Conservation (phyloP, 2,797 vertebrate species). For the Smutsia gigantea region DNA sequence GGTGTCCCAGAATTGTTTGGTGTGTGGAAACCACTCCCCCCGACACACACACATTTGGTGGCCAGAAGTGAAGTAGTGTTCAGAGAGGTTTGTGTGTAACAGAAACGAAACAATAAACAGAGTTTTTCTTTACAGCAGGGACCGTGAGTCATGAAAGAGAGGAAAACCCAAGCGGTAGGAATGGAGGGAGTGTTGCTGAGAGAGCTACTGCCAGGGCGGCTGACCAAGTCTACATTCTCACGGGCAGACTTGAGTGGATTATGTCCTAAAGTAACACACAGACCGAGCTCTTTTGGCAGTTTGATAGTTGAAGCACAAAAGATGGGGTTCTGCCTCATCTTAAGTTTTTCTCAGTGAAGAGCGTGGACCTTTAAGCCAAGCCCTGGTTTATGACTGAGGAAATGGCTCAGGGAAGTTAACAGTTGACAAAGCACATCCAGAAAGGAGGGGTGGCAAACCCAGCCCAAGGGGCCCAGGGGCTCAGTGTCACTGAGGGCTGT, state of each 20-base stretch:
- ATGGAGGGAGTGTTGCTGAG: neutral
- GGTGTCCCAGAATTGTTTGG: neutral
- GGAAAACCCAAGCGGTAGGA: neutral
- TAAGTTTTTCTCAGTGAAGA: neutral
- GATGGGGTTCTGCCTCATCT: neutral
- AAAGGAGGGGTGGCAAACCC: neutral
- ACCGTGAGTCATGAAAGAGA: neutral
- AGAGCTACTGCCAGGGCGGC: neutral
- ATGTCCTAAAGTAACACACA: neutral
- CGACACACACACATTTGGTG: neutral
- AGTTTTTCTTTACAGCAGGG: neutral
- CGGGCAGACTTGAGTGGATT: neutral
- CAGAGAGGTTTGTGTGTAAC: neutral
- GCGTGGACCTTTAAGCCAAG: slow-evolving; percentile 4
- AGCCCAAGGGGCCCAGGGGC: neutral
- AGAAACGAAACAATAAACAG: neutral
- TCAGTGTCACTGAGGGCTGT: neutral
- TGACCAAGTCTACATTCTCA: neutral
- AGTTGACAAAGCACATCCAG: neutral
- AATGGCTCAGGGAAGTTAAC: neutral
- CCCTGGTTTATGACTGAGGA: neutral
- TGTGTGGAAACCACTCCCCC: neutral
- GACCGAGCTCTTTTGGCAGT: neutral
- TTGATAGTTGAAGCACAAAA: neutral
- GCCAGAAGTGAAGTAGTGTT: neutral